Percentiles rank a stretch among this genome's conserved stretches.
phyloP scores from a whole-genome alignment of 92 coral and sea anemone genomes.

The Epizoanthus rinbou region DNA sequence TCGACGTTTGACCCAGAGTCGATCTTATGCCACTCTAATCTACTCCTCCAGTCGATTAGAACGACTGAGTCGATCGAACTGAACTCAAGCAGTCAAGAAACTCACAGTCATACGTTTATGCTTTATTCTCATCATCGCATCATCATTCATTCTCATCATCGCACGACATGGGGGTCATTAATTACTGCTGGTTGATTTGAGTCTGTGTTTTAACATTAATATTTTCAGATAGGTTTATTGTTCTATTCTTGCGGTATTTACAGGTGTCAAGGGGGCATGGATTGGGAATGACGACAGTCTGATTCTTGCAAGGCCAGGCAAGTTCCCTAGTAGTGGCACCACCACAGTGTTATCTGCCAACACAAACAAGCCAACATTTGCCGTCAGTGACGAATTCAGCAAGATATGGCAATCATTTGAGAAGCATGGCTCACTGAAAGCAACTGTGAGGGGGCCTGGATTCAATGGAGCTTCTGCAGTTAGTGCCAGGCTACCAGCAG shows the following conservation, averaged over 20 bases:
- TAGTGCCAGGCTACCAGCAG: constrained; percentile 75
- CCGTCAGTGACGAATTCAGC: constrained; percentile 72
- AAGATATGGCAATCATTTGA: constrained; percentile 69
- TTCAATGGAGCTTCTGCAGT: constrained; percentile 81
- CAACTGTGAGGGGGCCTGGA: constrained; percentile 57
- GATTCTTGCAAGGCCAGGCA: constrained; percentile 70
- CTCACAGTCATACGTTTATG: no score
- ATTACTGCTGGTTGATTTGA: no score
- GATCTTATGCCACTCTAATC: no score
- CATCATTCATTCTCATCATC: no score
- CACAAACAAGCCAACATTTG: constrained; percentile 67
- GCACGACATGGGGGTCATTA: no score
- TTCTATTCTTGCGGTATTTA: neutral
- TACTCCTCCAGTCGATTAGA: no score
- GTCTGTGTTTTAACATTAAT: neutral
- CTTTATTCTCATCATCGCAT: no score
- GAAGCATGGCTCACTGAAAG: constrained; percentile 60
- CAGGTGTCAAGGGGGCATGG: constrained; percentile 85
- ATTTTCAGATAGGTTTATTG: no score
- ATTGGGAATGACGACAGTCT: constrained; percentile 49
- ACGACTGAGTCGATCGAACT: no score
- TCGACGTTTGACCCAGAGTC: no score
- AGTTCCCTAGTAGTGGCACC: constrained; percentile 76
- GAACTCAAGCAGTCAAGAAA: no score
- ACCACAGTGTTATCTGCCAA: constrained; percentile 73